Evolutionary conservation across 2,797 vertebrate species (phyloP), one percentile per base, ranked within the genome.

Genomic region (Mallotus villosus): DNA sequence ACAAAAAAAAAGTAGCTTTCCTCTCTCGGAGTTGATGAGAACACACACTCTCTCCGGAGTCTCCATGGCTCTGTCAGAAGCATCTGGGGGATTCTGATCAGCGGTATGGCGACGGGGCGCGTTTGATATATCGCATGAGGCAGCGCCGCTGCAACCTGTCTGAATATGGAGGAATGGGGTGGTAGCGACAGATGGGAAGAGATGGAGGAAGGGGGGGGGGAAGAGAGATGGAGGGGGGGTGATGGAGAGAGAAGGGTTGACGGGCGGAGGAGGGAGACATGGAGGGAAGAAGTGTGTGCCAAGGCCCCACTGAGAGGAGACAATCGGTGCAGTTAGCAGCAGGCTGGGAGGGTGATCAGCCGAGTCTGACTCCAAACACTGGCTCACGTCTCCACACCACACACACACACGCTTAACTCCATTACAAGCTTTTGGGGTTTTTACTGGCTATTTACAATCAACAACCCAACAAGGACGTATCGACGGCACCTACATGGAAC

Each of bases 61-160:
- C 51, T 55, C 51, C 49, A 51, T 55, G 51, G 16, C 51, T 55
- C 51, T 19, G 19, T 7, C 51, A 17, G 5, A 5, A 55, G 51
- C 16, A 17, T 55, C 51, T 55, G 16, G 16, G 49, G 51, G 17
- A 55, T 55, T 55, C 51, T 17, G 19, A 55, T 55, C 51, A 55
- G 51, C 51, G 7, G 16, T 17, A 55, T n/a, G 19, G 51, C 6
- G 17, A n/a, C 17, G 27, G 17, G 51, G 51, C 51, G 24, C 37
- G 7, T 72, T 75, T 80, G 76, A 85, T 86, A 86, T 80, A 85
- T 87, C 77, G 72, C 73, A 84, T 74, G 80, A 84, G 73, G 73
- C 80, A 69, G 70, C 70, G 51, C 65, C 78, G 73, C 73, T 72
- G 81, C 77, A 78, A 73, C 78, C 71, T 75, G 79, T 82, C 80